Evolutionary conservation across 2,797 vertebrate species (phyloP).

Genomic region (Mormyrus hasselquistii): DNA sequence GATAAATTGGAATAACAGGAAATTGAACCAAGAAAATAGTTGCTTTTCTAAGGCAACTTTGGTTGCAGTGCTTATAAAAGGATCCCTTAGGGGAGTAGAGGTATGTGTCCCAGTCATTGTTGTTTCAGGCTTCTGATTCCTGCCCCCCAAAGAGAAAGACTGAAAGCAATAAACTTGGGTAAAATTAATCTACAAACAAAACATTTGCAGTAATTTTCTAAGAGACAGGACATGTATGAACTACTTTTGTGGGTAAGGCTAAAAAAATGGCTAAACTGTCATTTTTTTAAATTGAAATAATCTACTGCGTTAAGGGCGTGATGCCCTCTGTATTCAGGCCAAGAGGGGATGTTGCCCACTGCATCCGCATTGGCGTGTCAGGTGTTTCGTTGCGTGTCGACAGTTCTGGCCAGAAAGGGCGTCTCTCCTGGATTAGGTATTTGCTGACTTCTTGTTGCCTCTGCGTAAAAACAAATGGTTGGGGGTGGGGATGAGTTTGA

Average conservation of each 20-base stretch:
- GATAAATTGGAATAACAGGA: constrained; percentile 26
- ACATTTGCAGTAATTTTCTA: constrained; percentile 2
- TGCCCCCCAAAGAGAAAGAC: background rate
- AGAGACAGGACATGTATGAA: constrained; percentile 8
- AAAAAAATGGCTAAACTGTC: background rate
- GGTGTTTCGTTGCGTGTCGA: background rate
- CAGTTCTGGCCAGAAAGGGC: background rate
- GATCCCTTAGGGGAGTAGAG: background rate
- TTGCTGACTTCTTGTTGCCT: background rate
- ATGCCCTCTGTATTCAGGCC: background rate
- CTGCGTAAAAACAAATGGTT: background rate
- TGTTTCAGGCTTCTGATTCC: background rate
- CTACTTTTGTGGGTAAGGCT: background rate
- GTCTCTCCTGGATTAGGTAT: constrained; percentile 2
- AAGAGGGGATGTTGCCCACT: background rate
- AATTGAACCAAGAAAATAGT: background rate
- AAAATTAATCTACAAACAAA: constrained; percentile 4
- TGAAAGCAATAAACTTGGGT: background rate
- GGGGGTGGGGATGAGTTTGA: background rate
- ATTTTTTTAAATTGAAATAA: background rate
- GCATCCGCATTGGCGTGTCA: background rate
- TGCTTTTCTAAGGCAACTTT: background rate
- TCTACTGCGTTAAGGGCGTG: background rate
- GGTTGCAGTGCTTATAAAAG: background rate
- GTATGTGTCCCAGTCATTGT: background rate